phyloP scores from a whole-genome alignment of 2,113 vertebrate species.

The Centropus bengalensis region DNA sequence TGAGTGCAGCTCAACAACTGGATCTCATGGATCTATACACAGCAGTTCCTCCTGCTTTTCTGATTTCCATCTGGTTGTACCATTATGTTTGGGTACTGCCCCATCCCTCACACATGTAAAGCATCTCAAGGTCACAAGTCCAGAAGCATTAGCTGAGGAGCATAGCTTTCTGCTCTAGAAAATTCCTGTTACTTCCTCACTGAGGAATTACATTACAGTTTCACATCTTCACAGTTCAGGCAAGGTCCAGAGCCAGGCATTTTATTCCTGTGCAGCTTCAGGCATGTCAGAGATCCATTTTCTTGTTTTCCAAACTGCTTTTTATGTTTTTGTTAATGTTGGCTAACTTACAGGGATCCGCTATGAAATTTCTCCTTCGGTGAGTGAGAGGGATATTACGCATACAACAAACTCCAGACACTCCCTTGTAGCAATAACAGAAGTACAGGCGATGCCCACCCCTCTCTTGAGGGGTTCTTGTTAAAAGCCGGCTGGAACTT shows the following conservation, averaged over 20 bases:
- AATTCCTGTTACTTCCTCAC: background rate
- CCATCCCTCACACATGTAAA: background rate
- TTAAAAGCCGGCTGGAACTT: background rate
- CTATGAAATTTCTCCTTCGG: background rate
- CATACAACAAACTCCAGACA: background rate
- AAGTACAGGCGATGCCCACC: background rate
- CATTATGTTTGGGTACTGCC: rapidly evolving
- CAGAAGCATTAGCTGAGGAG: background rate
- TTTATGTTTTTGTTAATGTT: background rate
- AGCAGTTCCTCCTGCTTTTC: background rate
- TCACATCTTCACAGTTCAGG: background rate
- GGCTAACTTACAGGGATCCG: background rate
- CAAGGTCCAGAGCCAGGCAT: background rate
- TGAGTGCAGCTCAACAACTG: background rate
- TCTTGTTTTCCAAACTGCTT: background rate
- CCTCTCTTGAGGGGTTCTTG: background rate
- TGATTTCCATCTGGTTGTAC: background rate
- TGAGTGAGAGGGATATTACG: background rate
- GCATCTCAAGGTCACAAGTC: background rate
- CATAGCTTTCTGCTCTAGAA: background rate
- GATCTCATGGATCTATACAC: too few relatives aligned
- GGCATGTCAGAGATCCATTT: background rate
- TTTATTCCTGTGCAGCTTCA: background rate
- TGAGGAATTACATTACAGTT: background rate
- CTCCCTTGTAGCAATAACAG: background rate